A percentile compares a stretch with the other conserved stretches of the same genome.
These are phyloP conservation scores for Erinaceus europaeus DNA, from an alignment of 2,113 vertebrate species.

Conservation along the genomic window DNA sequence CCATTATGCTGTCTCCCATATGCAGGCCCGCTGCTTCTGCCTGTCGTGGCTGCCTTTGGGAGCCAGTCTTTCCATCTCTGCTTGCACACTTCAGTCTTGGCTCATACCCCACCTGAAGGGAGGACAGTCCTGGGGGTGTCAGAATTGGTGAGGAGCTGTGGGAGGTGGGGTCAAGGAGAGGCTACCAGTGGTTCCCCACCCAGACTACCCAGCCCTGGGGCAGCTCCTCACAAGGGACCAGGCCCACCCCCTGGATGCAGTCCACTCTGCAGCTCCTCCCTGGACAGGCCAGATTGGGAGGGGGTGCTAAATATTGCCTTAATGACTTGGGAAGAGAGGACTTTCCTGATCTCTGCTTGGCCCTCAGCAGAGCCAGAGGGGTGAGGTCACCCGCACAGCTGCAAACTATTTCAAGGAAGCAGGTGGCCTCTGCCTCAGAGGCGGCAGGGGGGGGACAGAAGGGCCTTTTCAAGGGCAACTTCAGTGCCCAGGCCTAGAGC, in stretches of 20 bases:
- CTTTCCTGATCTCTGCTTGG: neutral
- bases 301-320: too few relatives aligned
- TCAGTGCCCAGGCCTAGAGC: neutral
- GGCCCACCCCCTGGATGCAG: neutral
- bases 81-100: neutral
- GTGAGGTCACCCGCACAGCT: conserved; percentile 75
- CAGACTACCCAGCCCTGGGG: accelerated
- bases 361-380: neutral
- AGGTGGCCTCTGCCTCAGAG: conserved; percentile 56
- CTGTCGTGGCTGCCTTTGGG: neutral
- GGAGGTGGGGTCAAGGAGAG: neutral
- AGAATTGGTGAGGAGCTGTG: neutral
- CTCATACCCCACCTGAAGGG: neutral
- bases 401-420: conserved; percentile 75
- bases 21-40: too few relatives aligned
- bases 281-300: too few relatives aligned
- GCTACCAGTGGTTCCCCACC: neutral
- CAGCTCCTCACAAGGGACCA: accelerated
- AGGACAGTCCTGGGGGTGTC: neutral
- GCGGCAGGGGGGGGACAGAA: conserved; percentile 15
- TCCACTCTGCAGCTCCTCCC: neutral
- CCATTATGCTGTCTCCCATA: too few relatives aligned
- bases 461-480: conserved; percentile 43
- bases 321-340: neutral
- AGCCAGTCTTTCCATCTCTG: neutral